Evolutionary conservation across 1,140 invertebrate species (phyloP).

Genomic region (Eueides isabella): DNA sequence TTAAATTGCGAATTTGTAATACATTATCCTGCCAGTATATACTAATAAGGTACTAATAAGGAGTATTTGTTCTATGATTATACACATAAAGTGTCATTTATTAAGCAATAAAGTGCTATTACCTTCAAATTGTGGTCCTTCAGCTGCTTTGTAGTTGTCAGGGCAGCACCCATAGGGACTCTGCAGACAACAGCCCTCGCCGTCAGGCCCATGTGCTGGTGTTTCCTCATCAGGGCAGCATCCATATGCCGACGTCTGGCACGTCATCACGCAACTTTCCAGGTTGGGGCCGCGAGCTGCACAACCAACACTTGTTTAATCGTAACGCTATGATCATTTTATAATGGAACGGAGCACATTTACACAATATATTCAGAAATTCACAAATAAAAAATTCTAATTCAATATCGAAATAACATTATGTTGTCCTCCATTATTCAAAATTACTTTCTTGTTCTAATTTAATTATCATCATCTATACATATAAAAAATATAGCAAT

Average conservation of each 20-base stretch:
- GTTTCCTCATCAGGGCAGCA: conserved; percentile 95
- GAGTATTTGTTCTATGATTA: no score
- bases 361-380: no score
- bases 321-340: background rate
- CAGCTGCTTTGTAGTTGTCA: conserved; percentile 92
- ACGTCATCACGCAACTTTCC: conserved; percentile 88
- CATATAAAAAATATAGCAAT: no score
- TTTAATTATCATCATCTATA: no score
- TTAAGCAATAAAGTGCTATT: background rate
- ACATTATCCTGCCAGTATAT: no score
- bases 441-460: no score
- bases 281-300: conserved; percentile 86
- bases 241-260: conserved; percentile 89
- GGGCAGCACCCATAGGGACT: conserved; percentile 92
- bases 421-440: no score
- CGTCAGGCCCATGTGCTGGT: conserved; percentile 91
- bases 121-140: conserved; percentile 90
- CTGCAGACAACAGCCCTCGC: conserved; percentile 92
- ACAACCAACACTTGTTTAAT: background rate
- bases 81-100: background rate
- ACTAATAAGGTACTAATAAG: no score
- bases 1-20: no score
- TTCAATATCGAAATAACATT: no score
- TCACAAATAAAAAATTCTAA: no score
- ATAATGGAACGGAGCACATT: no score